These are phyloP conservation scores for Zygaena filipendulae DNA, from an alignment of 2,888 invertebrate genomes.

Conservation along the genomic window DNA sequence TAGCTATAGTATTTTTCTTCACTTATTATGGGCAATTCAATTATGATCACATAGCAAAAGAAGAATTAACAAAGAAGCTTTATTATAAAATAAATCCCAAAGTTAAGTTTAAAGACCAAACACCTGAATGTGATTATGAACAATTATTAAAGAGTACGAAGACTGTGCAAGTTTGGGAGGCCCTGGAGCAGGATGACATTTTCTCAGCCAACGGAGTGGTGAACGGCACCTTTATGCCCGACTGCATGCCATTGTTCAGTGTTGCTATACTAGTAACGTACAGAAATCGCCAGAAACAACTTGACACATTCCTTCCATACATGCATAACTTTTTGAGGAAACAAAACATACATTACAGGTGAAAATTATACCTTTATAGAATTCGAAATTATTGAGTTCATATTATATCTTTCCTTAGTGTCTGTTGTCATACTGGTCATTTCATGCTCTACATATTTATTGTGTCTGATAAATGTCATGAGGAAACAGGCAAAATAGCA, in stretches of 20 bases:
- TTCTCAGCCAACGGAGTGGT: slow-evolving; percentile 28
- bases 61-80: slow-evolving; percentile 25
- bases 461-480: too few species aligned
- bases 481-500: too few species aligned
- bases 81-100: slow-evolving; percentile 26
- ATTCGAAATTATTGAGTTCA: not conserved
- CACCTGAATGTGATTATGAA: slow-evolving; percentile 39
- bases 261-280: slow-evolving; percentile 86
- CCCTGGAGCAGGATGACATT: slow-evolving; percentile 27
- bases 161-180: slow-evolving; percentile 24
- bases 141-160: slow-evolving; percentile 28
- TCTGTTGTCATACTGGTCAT: too few species aligned
- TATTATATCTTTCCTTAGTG: not conserved
- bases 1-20: slow-evolving; percentile 30
- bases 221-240: slow-evolving; percentile 40
- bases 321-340: slow-evolving; percentile 87
- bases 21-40: slow-evolving; percentile 28
- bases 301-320: slow-evolving; percentile 82
- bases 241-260: slow-evolving; percentile 61
- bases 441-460: too few species aligned
- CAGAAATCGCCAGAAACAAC: slow-evolving; percentile 79
- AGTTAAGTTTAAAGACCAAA: slow-evolving; percentile 19
- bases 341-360: slow-evolving; percentile 84
- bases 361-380: slow-evolving; percentile 19
- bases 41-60: slow-evolving; percentile 30